A percentile compares a stretch with the other conserved stretches of the same genome.
These are phyloP conservation scores for Phylloscopus trochilus DNA, from an alignment of 2,113 vertebrate species.

Conservation along the genomic window DNA sequence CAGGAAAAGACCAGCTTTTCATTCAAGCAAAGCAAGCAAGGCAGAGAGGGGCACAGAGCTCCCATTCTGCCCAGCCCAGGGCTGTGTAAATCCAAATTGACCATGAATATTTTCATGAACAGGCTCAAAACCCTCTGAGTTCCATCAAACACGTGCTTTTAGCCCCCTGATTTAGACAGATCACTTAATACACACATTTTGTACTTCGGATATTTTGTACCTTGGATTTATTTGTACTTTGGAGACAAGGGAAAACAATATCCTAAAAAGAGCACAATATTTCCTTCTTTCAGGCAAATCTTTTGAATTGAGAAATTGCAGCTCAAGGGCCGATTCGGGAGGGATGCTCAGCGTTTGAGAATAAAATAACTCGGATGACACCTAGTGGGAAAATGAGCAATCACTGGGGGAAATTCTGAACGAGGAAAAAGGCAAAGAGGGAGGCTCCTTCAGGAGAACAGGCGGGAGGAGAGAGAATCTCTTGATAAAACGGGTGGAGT, in stretches of 20 bases:
- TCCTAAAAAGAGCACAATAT: background rate
- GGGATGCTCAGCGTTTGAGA: background rate
- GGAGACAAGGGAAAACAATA: background rate
- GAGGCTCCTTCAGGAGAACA: background rate
- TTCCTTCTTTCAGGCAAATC: background rate
- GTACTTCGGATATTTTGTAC: background rate
- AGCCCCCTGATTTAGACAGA: background rate
- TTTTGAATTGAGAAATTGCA: background rate
- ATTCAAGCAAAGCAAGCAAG: background rate
- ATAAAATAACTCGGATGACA: conserved; percentile 8
- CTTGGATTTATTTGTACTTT: background rate
- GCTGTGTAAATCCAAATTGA: background rate
- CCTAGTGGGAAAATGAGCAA: conserved; percentile 2
- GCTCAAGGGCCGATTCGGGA: background rate
- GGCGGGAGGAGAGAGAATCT: background rate
- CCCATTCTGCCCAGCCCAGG: background rate
- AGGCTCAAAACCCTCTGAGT: background rate
- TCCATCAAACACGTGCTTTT: background rate
- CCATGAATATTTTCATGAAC: background rate
- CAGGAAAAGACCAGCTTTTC: background rate
- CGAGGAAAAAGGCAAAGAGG: background rate
- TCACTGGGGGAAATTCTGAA: background rate
- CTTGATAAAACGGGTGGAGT: background rate
- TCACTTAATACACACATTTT: background rate
- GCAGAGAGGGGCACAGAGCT: background rate